A percentile compares a stretch with the other conserved stretches of the same genome.
phyloP scores from a whole-genome alignment of 1,140 invertebrate species.

The Acromyrmex echinatior region DNA sequence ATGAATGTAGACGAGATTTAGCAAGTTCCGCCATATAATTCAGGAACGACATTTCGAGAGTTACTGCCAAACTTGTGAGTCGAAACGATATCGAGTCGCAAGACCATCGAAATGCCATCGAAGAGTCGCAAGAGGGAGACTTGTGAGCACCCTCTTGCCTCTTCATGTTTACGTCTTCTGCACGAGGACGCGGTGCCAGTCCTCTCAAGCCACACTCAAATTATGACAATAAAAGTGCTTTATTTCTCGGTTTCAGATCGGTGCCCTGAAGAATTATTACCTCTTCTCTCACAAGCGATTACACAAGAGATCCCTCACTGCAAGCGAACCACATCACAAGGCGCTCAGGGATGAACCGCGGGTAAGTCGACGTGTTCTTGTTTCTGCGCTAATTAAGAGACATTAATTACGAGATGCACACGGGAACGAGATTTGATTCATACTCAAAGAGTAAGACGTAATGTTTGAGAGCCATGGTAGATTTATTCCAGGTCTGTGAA shows the following conservation, averaged over 20 bases:
- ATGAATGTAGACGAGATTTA: constrained; percentile 49
- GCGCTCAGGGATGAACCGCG: constrained; percentile 91
- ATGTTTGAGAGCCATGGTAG: not conserved
- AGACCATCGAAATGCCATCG: constrained; percentile 45
- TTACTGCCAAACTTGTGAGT: constrained; percentile 36
- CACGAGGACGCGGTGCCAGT: not conserved
- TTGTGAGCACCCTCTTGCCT: constrained; percentile 13
- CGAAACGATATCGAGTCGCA: constrained; percentile 46
- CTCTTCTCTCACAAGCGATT: constrained; percentile 93
- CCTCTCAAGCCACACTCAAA: not conserved
- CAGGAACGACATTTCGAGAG: constrained; percentile 31
- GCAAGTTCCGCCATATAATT: constrained; percentile 35
- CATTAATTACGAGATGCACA: constrained; percentile 17
- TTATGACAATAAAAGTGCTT: constrained; percentile 18
- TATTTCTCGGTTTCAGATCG: constrained; percentile 90
- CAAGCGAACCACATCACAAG: constrained; percentile 91
- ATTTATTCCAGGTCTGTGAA: constrained; percentile 19
- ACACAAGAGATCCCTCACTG: constrained; percentile 92
- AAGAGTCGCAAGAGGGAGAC: constrained; percentile 15
- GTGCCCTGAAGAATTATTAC: constrained; percentile 93
- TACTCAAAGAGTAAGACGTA: constrained; percentile 8
- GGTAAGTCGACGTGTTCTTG: constrained; percentile 87
- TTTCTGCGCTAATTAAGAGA: constrained; percentile 39
- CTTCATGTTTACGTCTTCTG: constrained; percentile 19
- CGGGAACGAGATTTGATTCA: constrained; percentile 1